These are phyloP conservation scores for Cebuella pygmaea DNA, from an alignment of 2,797 vertebrate species.

Conservation along the genomic window DNA sequence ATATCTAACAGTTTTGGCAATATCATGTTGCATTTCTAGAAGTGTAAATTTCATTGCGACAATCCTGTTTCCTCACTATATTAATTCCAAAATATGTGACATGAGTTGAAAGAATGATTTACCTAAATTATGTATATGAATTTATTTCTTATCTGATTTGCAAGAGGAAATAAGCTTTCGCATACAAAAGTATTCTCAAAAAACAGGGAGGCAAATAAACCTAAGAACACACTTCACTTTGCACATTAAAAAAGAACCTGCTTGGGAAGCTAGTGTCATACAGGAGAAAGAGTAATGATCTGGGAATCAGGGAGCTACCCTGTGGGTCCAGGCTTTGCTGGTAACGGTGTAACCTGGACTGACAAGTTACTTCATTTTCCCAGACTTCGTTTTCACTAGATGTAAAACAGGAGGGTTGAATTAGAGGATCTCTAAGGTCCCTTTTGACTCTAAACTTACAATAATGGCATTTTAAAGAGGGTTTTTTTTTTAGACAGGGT, in stretches of 20 bases:
- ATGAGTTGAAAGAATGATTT: conserved; percentile 36
- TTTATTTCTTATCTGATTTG: conserved; percentile 43
- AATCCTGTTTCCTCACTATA: neutral
- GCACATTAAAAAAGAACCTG: neutral
- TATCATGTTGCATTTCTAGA: neutral
- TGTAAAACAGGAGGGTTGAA: neutral
- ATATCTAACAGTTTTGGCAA: conserved; percentile 25
- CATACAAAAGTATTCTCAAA: conserved; percentile 3
- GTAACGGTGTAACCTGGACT: neutral
- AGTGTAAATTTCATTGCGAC: neutral
- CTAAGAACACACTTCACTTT: neutral
- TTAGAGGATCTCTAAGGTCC: neutral
- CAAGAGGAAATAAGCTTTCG: conserved; percentile 1
- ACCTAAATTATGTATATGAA: neutral
- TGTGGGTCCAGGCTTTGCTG: neutral
- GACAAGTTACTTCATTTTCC: neutral
- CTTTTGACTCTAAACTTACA: conserved; percentile 25
- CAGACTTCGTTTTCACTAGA: neutral
- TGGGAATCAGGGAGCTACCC: neutral
- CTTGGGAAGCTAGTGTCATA: neutral
- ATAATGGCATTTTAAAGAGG: neutral
- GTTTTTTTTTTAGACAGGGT: neutral
- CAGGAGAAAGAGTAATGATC: neutral
- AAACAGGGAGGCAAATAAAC: neutral
- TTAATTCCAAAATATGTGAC: conserved; percentile 50